Percentiles rank a stretch among this genome's conserved stretches.
Conservation (phyloP, 2,797 vertebrate species). For the Pteropus rufus region DNA sequence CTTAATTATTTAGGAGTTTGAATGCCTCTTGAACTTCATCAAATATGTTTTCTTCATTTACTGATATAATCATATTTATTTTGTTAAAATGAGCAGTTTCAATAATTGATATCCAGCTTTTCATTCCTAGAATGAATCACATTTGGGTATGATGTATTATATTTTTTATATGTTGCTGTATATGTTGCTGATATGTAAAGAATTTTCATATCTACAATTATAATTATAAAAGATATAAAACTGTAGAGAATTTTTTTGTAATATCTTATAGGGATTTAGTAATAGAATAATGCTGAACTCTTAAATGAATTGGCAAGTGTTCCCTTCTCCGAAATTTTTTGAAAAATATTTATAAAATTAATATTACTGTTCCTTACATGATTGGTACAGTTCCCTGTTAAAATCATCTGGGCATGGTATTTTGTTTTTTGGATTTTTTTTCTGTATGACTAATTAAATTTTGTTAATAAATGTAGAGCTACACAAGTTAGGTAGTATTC, state of each 20-base stretch:
- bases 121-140: neutral
- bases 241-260: neutral
- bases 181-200: neutral
- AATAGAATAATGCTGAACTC: neutral
- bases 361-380: neutral
- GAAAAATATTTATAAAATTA: neutral
- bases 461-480: neutral
- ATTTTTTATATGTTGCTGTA: neutral
- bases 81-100: neutral
- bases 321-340: neutral
- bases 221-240: too few species aligned
- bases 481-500: neutral
- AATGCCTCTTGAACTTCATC: neutral
- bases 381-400: neutral
- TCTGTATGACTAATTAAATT: neutral
- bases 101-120: neutral
- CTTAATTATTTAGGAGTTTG: neutral
- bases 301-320: neutral
- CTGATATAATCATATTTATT: neutral
- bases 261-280: neutral
- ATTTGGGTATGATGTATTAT: neutral
- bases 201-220: too few species aligned
- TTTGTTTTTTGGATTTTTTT: neutral
- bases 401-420: neutral
- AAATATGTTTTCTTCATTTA: neutral